Evolutionary conservation across 1,140 invertebrate genomes (phyloP).

Genomic region (Orchesella cincta): DNA sequence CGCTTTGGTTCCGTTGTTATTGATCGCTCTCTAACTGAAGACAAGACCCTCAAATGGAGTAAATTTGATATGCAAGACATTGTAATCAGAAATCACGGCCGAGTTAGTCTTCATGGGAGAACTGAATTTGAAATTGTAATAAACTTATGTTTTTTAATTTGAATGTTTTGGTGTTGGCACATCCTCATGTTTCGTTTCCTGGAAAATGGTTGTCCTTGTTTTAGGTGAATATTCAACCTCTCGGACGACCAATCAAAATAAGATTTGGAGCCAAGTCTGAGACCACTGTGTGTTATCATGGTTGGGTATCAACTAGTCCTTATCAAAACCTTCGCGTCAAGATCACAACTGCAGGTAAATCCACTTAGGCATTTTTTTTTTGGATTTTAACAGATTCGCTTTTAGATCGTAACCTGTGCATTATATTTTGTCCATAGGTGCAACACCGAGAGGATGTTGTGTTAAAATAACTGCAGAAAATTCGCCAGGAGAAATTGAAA

Average conservation of each 20-base stretch:
- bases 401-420: too few relatives aligned
- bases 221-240: neutral
- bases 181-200: too few relatives aligned
- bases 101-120: neutral
- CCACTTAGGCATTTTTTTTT: too few relatives aligned
- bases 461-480: neutral
- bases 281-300: neutral
- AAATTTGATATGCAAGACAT: neutral
- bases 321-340: neutral
- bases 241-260: neutral
- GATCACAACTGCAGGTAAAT: neutral
- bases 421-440: too few relatives aligned
- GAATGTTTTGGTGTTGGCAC: too few relatives aligned
- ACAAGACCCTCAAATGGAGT: neutral
- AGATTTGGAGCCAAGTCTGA: neutral
- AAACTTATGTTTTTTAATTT: too few relatives aligned
- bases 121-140: neutral
- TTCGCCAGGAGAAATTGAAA: neutral
- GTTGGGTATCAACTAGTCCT: neutral
- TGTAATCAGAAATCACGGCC: neutral
- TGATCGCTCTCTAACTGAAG: neutral
- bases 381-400: too few relatives aligned
- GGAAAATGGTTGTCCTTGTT: too few relatives aligned
- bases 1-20: neutral
- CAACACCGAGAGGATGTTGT: neutral